Evolutionary conservation across 2,888 invertebrate species (phyloP), one percentile per base, ranked within the genome.

Genomic region (Acleris literana): DNA sequence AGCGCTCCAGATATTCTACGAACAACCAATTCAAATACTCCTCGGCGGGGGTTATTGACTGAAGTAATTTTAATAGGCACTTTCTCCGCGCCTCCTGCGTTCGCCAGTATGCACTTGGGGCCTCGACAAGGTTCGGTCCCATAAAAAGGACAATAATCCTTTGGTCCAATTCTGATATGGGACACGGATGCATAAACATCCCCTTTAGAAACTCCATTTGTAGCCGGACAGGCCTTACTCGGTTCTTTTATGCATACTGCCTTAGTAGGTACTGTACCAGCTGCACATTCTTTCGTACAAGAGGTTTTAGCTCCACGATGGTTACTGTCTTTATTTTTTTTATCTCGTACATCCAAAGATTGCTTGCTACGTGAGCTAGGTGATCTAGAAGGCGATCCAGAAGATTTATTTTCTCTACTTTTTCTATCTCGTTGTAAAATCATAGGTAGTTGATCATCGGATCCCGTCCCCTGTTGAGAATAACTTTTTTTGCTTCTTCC

Each of bases 11-110:
- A 87, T 65, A 91, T 76, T 76, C 80, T 85, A 49, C 91, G 85
- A 68, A 92, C 82, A 3, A 90, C 88, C 63, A 92, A 70, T 76
- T 92, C 92, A 70, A 92, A 92, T 25, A 92, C 92, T 20, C 92
- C 92, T 57, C 89, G 81, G 16, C 92, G 83, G 5, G 90, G 85
- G 77, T 92, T 92, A 46, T 77, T 80, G 22, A 76, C 78, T 20
- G 83, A 83, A 6, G 86, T 79, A 11, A 92, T 81, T 74, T 87
- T 89, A 5, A 92, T 86, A 20, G 87, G 84, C 33, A 79, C 85
- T 64, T 83, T 78, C 54, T 82, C 78, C 67, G 83, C 79, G 65
- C 74, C 78, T 39, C 76, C 77, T 11, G 84, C 71, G 52, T 81
- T 72, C 22, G 84, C 82, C 43, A 82, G 49, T 22, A 86, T 72